Evolutionary conservation across 2,113 vertebrate genomes (phyloP).

Genomic region (Sterrhoptilus dennistouni): DNA sequence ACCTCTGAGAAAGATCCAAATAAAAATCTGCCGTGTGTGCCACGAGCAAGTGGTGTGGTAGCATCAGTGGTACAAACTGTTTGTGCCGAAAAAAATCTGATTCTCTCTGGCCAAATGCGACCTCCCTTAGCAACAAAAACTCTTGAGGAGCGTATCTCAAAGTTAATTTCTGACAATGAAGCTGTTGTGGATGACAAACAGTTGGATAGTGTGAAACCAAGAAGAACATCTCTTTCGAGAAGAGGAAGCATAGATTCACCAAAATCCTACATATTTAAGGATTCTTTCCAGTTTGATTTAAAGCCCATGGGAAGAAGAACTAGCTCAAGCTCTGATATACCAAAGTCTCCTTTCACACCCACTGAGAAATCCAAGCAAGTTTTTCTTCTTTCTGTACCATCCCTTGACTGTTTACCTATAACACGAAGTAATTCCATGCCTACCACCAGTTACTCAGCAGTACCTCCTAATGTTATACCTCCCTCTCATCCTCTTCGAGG

Average conservation of each 20-base stretch:
- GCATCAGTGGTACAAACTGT: conserved; percentile 77
- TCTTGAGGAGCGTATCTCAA: conserved; percentile 94
- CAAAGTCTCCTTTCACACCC: conserved; percentile 97
- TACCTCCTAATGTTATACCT: conserved; percentile 84
- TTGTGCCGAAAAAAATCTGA: conserved; percentile 75
- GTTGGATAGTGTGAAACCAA: conserved; percentile 96
- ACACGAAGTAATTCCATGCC: conserved; percentile 99
- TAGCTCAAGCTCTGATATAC: conserved; percentile 97
- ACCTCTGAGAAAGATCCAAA: conserved; percentile 80
- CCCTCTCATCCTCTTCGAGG: conserved; percentile 87
- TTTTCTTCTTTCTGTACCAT: conserved; percentile 93
- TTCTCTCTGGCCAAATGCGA: conserved; percentile 83
- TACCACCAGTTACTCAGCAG: conserved; percentile 88
- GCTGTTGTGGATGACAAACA: conserved; percentile 97
- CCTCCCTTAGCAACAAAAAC: conserved; percentile 91
- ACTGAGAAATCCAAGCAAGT: conserved; percentile 96
- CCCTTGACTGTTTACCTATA: conserved; percentile 96
- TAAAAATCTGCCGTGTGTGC: conserved; percentile 70
- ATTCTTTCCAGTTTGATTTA: conserved; percentile 98
- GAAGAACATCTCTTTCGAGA: conserved; percentile 93
- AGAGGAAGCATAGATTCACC: conserved; percentile 98
- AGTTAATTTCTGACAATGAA: conserved; percentile 97
- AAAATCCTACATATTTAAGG: conserved; percentile 99
- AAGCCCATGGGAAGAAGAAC: conserved; percentile 93
- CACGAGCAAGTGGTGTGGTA: conserved; percentile 61